A percentile compares a stretch with the other conserved stretches of the same genome.
phyloP scores from a whole-genome alignment of 2,888 invertebrate species.

The Amblyteles armatorius region DNA sequence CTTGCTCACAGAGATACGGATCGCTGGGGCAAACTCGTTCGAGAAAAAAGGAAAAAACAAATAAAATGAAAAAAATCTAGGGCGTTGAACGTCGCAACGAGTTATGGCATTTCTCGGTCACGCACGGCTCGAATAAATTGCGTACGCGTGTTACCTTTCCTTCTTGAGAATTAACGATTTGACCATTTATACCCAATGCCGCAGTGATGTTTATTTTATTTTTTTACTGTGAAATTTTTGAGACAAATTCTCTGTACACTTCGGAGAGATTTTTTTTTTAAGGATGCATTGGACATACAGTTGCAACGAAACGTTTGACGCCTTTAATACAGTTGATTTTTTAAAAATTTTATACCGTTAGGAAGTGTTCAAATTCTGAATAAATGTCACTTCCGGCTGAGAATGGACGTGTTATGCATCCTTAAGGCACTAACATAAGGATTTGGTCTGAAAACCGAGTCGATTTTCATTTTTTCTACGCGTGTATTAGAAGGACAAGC shows the following conservation, averaged over 20 bases:
- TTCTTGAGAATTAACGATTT: constrained; percentile 35
- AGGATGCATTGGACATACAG: neutral
- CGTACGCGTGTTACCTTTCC: constrained; percentile 25
- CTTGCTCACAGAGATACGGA: constrained; percentile 20
- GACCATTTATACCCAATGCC: constrained; percentile 37
- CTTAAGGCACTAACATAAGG: too few relatives aligned
- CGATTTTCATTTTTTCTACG: too few relatives aligned
- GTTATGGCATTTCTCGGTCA: constrained; percentile 7
- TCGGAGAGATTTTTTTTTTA: neutral
- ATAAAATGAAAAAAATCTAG: constrained; percentile 28
- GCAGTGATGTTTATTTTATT: neutral
- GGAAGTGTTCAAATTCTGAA: too few relatives aligned
- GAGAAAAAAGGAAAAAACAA: neutral
- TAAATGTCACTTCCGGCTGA: too few relatives aligned
- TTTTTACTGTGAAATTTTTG: too few relatives aligned
- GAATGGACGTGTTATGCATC: too few relatives aligned
- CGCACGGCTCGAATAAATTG: constrained; percentile 5
- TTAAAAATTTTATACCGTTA: too few relatives aligned
- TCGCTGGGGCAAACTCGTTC: neutral
- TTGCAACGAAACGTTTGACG: neutral
- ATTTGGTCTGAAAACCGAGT: too few relatives aligned
- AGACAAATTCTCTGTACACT: neutral
- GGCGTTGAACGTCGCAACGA: constrained; percentile 16
- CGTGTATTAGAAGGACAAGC: too few relatives aligned
- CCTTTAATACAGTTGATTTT: too few relatives aligned